Conservation (phyloP, 2,888 invertebrate genomes). For the Mimas tiliae region DNA sequence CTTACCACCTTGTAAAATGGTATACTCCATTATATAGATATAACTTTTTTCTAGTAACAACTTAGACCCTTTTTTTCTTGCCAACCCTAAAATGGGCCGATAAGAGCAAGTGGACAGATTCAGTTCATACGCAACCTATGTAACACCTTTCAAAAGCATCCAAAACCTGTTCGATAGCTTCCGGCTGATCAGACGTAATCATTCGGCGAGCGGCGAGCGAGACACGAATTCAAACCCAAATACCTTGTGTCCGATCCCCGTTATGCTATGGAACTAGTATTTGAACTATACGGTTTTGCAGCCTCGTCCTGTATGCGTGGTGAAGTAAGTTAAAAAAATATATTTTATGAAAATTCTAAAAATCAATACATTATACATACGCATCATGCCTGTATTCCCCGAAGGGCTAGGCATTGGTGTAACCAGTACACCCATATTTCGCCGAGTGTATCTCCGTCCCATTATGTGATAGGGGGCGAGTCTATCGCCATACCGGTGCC, state of each 20-base stretch:
- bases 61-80: neutral
- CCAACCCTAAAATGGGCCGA: conserved; percentile 9
- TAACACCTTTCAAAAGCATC: conserved; percentile 69
- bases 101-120: conserved; percentile 14
- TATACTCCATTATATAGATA: no score
- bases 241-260: conserved; percentile 31
- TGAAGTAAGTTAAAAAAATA: neutral
- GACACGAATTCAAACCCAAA: conserved; percentile 28
- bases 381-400: no score
- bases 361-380: no score
- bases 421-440: no score
- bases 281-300: conserved; percentile 33
- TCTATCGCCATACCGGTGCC: no score
- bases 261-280: conserved; percentile 43
- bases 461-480: no score
- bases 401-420: no score
- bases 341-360: no score
- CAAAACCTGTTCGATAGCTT: conserved; percentile 64
- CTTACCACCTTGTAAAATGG: no score
- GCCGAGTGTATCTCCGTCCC: no score
- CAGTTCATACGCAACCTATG: conserved; percentile 46
- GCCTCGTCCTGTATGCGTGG: neutral
- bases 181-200: conserved; percentile 59
- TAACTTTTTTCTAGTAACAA: no score
- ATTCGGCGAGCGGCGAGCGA: conserved; percentile 34